Evolutionary conservation across 2,888 invertebrate genomes (phyloP).

Genomic region (Taphrorychus bicolor): DNA sequence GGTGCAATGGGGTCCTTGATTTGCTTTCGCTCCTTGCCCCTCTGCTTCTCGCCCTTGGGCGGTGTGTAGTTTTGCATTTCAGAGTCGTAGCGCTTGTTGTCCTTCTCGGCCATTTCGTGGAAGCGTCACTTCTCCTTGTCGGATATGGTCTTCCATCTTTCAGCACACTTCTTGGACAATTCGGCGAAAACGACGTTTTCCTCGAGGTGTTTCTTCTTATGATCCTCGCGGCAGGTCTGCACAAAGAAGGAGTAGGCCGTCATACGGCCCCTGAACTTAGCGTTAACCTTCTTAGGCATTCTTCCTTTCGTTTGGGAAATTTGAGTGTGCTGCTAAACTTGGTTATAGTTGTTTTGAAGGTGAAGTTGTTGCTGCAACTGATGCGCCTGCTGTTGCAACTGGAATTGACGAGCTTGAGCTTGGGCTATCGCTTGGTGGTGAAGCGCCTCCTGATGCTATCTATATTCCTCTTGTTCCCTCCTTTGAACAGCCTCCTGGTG

Average conservation of each 20-base stretch:
- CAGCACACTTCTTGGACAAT: constrained; percentile 98
- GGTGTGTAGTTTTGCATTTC: constrained; percentile 97
- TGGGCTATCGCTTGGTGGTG: constrained; percentile 55
- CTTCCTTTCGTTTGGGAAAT: constrained; percentile 64
- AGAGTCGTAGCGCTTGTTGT: constrained; percentile 93
- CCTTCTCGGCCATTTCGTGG: constrained; percentile 98
- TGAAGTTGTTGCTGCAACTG: constrained; percentile 61
- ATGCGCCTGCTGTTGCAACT: constrained; percentile 62
- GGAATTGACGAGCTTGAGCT: constrained; percentile 60
- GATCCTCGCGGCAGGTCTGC: constrained; percentile 98
- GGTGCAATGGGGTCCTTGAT: constrained; percentile 99
- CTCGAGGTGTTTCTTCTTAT: constrained; percentile 99
- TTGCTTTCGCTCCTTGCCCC: constrained; percentile 90
- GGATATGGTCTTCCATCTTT: constrained; percentile 99
- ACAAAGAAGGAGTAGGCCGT: constrained; percentile 98
- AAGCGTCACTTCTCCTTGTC: constrained; percentile 98
- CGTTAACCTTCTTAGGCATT: constrained; percentile 80
- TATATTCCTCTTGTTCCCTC: constrained; percentile 56
- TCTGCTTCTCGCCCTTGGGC: constrained; percentile 82
- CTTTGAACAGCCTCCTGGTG: constrained; percentile 49
- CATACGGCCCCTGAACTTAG: constrained; percentile 93
- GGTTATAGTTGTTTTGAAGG: constrained; percentile 60
- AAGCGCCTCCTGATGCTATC: constrained; percentile 54
- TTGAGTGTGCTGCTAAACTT: constrained; percentile 52
- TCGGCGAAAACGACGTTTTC: constrained; percentile 98